Evolutionary conservation across 2,888 invertebrate genomes (phyloP).

Genomic region (Sepiola atlantica): DNA sequence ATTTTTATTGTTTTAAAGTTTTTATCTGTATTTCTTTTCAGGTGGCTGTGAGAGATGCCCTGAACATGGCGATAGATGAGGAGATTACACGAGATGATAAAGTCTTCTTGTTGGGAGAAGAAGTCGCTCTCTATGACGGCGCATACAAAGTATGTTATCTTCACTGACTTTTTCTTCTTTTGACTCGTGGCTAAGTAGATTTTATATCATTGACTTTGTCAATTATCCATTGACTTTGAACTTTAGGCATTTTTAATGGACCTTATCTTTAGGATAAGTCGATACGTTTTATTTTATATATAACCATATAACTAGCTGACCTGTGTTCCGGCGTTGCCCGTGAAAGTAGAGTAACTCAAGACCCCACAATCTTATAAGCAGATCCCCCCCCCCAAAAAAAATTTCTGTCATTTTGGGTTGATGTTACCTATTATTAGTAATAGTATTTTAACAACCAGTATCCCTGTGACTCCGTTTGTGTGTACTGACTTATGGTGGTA

Average conservation of each 20-base stretch:
- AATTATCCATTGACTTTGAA: background rate
- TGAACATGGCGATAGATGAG: conserved; percentile 96
- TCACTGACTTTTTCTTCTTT: background rate
- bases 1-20: background rate
- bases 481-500: too few species aligned
- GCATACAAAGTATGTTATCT: conserved; percentile 82
- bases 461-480: too few species aligned
- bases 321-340: too few species aligned
- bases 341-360: too few species aligned
- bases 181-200: background rate
- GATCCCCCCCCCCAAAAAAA: too few species aligned
- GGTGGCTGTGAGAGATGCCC: conserved; percentile 96
- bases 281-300: too few species aligned
- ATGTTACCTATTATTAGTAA: too few species aligned
- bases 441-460: too few species aligned
- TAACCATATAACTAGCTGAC: too few species aligned
- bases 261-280: background rate
- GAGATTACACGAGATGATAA: conserved; percentile 93
- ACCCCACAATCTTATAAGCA: too few species aligned
- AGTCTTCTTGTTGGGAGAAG: conserved; percentile 91
- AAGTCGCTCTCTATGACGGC: conserved; percentile 98
- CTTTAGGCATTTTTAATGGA: background rate
- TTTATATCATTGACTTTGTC: background rate
- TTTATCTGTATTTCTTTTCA: conserved; percentile 69
- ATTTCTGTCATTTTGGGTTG: too few species aligned